Evolutionary conservation across 2,113 vertebrate species (phyloP), one percentile per base, ranked within the genome.

Genomic region (Polyodon spathula): DNA sequence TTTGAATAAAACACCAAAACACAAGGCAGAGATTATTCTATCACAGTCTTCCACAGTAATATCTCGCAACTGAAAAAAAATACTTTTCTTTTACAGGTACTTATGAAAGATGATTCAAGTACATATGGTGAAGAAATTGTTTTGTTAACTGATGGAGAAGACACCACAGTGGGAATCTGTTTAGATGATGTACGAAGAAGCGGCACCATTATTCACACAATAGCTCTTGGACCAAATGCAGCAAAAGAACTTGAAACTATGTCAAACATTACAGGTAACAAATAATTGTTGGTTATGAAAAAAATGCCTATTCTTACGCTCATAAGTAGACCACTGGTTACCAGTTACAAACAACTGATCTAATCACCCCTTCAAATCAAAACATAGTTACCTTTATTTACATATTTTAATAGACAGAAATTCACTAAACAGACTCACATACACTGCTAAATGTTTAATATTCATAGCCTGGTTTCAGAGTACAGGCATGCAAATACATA

Each of bases 61-160:
- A 27, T 27, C 44, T 14, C 14, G 8, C 44, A 4, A 4, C 44
- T 46, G 14, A 46, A 8, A 3, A 10, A 46, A 46, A 46, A 10
- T 14, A 8, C 14, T 4, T 46, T 8, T 58, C 65, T 0, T 66
- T 42, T 65, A 37, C 53, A 86, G 86, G 80, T 77, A 56, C 69
- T 84, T 65, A 60, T 63, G 62, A 58, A 42, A 4, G 60, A 73
- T 64, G 65, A 72, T n/a, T 42, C 60, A 44, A 62, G 60, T 50
- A 63, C 67, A 57, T 39, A 60, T 6, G 80, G 83, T 52, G 71
- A 80, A 65, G 74, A 81, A 69, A 67, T 87, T 1, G 68, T 86
- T 53, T 64, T 88, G 46, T 68, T 77, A 54, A 78, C 81, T 6
- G 69, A 73, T 37, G 81, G 85, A 14, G 57, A 62, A 6, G 74